These are phyloP conservation scores for Scaptomyza hsui DNA, from an alignment of 1,140 invertebrate species.

Conservation along the genomic window DNA sequence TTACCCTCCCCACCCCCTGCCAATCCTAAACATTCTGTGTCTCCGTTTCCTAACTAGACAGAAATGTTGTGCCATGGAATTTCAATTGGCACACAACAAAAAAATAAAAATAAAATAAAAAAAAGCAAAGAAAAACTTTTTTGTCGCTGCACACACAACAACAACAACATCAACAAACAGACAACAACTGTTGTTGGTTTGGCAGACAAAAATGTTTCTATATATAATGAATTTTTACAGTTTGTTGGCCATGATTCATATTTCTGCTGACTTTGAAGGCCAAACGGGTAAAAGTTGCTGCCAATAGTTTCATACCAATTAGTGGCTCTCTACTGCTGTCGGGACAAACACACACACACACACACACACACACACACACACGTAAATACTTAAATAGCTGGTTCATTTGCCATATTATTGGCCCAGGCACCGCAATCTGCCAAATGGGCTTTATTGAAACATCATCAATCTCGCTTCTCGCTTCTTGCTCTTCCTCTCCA, in stretches of 20 bases:
- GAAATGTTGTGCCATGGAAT: constrained; percentile 43
- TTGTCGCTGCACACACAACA: constrained; percentile 3
- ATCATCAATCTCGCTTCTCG: constrained; percentile 40
- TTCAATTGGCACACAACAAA: constrained; percentile 68
- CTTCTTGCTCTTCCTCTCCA: neutral
- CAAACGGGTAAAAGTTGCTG: constrained; percentile 47
- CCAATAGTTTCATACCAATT: constrained; percentile 45
- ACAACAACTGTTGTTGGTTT: neutral
- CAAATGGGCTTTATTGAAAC: constrained; percentile 53
- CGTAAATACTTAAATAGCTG: constrained; percentile 32
- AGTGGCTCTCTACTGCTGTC: constrained; percentile 28
- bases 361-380: constrained; percentile 2
- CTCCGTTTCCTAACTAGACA: neutral
- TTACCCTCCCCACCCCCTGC: neutral
- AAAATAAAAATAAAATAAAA: too few relatives aligned
- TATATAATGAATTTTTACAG: constrained; percentile 75
- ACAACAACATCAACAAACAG: constrained; percentile 1
- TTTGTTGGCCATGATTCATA: constrained; percentile 53
- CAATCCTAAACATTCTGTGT: neutral
- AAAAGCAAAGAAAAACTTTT: constrained; percentile 12
- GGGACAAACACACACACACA: constrained; percentile 9
- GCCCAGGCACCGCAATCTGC: constrained; percentile 50
- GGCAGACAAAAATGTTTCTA: constrained; percentile 8
- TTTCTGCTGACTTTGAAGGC: constrained; percentile 46
- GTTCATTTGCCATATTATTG: constrained; percentile 77